These are phyloP conservation scores for Lasioglossum villosulum DNA, from an alignment of 2,888 invertebrate genomes.

Conservation along the genomic window DNA sequence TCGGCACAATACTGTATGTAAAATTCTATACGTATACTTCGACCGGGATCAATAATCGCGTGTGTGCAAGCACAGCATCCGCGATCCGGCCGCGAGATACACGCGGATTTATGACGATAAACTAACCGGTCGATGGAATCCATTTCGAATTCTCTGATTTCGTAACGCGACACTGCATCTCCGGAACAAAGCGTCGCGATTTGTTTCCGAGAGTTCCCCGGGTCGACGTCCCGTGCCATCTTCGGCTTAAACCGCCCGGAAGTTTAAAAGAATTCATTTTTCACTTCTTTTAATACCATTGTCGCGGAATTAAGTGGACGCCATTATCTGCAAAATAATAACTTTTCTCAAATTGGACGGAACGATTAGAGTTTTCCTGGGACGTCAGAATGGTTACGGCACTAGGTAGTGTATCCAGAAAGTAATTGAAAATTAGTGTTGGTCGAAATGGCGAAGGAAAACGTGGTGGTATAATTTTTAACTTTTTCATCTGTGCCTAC, in stretches of 20 bases:
- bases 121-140: slow-evolving; percentile 27
- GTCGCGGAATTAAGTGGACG: neutral
- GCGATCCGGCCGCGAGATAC: neutral
- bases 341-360: neutral
- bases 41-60: slow-evolving; percentile 28
- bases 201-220: neutral
- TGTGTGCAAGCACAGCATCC: slow-evolving; percentile 1
- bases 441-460: no score
- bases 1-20: neutral
- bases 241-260: neutral
- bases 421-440: no score
- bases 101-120: slow-evolving; percentile 30
- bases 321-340: neutral
- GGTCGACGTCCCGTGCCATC: neutral
- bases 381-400: neutral
- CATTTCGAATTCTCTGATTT: slow-evolving; percentile 11
- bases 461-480: no score
- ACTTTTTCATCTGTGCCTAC: no score
- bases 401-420: no score
- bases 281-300: neutral
- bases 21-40: slow-evolving; percentile 10
- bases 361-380: neutral
- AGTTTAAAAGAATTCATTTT: neutral
- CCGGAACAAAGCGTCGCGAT: neutral
- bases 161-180: slow-evolving; percentile 1